phyloP scores from a whole-genome alignment of 23 tunicate species.

The Ascidia mentula region DNA sequence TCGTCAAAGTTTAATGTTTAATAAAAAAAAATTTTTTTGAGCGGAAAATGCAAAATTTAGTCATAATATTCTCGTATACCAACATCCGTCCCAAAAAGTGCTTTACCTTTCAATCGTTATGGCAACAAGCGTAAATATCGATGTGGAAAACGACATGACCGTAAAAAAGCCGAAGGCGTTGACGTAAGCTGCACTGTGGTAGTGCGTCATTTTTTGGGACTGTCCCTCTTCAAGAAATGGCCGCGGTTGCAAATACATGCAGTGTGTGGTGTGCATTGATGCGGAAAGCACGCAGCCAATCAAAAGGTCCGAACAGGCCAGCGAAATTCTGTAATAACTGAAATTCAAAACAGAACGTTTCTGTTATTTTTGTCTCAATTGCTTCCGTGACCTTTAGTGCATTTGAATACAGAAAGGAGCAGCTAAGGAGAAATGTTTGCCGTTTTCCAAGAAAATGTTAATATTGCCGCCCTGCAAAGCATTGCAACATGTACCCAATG shows the following conservation, averaged over 20 bases:
- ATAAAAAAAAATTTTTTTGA: no score
- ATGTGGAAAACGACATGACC: slow-evolving; percentile 34
- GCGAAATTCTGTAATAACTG: slow-evolving; percentile 29
- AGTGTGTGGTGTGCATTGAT: slow-evolving; percentile 46
- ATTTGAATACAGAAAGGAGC: no score
- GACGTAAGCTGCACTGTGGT: slow-evolving; percentile 25
- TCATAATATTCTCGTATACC: neutral
- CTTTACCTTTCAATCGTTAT: slow-evolving; percentile 40
- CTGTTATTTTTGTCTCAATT: neutral
- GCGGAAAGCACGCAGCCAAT: slow-evolving; percentile 21
- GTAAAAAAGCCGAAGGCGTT: slow-evolving; percentile 39
- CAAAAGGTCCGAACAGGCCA: slow-evolving; percentile 44
- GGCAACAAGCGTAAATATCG: slow-evolving; percentile 36
- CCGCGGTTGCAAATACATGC: slow-evolving; percentile 29
- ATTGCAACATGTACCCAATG: no score
- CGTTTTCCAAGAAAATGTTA: no score
- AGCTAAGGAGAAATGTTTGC: no score
- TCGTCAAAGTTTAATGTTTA: no score
- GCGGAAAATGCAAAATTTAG: neutral
- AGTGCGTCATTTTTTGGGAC: slow-evolving; percentile 7
- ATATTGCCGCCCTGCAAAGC: no score
- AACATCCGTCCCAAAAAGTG: neutral
- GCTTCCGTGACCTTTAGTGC: no score
- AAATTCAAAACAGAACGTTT: neutral
- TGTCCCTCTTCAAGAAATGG: slow-evolving; percentile 33